Percentiles rank a stretch among this genome's conserved stretches.
phyloP scores from a whole-genome alignment of 2,888 invertebrate genomes.

The Deilephila elpenor region DNA sequence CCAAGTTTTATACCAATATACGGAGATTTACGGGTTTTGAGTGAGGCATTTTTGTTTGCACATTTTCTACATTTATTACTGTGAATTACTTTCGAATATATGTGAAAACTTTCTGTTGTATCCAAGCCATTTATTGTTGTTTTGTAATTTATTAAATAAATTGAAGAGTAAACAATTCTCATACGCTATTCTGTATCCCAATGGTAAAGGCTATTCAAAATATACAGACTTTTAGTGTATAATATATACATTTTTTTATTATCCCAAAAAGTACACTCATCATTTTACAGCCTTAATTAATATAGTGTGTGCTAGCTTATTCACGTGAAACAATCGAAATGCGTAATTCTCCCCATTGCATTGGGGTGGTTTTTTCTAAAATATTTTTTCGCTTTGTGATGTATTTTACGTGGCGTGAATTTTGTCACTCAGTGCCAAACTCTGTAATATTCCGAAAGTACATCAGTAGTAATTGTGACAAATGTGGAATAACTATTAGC shows the following conservation, averaged over 20 bases:
- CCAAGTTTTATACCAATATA: conserved; percentile 64
- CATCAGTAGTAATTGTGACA: background rate
- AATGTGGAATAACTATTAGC: too few species aligned
- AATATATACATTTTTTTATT: background rate
- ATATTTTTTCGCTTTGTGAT: too few species aligned
- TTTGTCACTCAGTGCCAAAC: background rate
- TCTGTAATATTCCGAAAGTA: background rate
- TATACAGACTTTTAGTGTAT: background rate
- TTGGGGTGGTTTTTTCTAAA: conserved; percentile 4
- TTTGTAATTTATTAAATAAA: too few species aligned
- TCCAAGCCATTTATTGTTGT: too few species aligned
- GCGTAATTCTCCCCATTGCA: conserved; percentile 10
- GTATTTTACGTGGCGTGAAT: background rate
- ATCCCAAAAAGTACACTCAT: background rate
- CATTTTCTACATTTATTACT: background rate
- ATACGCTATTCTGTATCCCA: too few species aligned
- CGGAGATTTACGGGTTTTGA: conserved; percentile 68
- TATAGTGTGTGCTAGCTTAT: background rate
- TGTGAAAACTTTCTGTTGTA: too few species aligned
- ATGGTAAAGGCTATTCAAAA: too few species aligned
- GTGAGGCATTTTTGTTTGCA: background rate
- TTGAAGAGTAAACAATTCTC: too few species aligned
- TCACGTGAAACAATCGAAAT: background rate
- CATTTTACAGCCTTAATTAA: conserved; percentile 1
- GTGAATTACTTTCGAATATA: background rate